These are phyloP conservation scores for Drosophila helvetica DNA, from an alignment of 2,888 invertebrate genomes.

Conservation along the genomic window DNA sequence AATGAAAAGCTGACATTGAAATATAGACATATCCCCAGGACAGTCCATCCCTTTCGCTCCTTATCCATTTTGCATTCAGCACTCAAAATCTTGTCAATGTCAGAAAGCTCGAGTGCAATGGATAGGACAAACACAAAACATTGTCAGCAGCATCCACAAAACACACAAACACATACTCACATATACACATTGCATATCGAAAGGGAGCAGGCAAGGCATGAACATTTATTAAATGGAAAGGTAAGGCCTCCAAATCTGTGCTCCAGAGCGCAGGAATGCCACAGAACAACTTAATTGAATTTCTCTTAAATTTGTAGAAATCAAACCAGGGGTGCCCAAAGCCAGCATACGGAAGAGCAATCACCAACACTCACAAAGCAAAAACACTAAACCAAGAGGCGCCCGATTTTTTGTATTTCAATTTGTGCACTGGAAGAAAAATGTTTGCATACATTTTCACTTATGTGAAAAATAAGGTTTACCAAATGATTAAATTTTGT, in stretches of 20 bases:
- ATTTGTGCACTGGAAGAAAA: too few relatives aligned
- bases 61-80: slow-evolving; percentile 30
- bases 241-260: background rate
- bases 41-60: background rate
- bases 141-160: slow-evolving; percentile 5
- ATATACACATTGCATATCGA: slow-evolving; percentile 36
- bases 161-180: slow-evolving; percentile 8
- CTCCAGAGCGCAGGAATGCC: background rate
- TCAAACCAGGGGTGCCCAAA: too few relatives aligned
- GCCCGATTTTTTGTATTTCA: too few relatives aligned
- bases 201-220: background rate
- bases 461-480: too few relatives aligned
- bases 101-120: slow-evolving; percentile 70
- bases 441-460: too few relatives aligned
- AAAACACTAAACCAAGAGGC: too few relatives aligned
- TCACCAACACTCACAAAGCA: too few relatives aligned
- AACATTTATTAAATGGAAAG: background rate
- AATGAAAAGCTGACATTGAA: slow-evolving; percentile 73
- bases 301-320: background rate
- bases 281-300: too few relatives aligned
- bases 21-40: slow-evolving; percentile 1
- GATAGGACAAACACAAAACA: slow-evolving; percentile 45
- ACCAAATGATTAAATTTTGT: too few relatives aligned
- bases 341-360: too few relatives aligned
- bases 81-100: slow-evolving; percentile 55